Percentiles rank a stretch among this genome's conserved stretches.
These are phyloP conservation scores for Poeciliopsis turrubarensis DNA, from an alignment of 2,113 vertebrate genomes.

Conservation along the genomic window DNA sequence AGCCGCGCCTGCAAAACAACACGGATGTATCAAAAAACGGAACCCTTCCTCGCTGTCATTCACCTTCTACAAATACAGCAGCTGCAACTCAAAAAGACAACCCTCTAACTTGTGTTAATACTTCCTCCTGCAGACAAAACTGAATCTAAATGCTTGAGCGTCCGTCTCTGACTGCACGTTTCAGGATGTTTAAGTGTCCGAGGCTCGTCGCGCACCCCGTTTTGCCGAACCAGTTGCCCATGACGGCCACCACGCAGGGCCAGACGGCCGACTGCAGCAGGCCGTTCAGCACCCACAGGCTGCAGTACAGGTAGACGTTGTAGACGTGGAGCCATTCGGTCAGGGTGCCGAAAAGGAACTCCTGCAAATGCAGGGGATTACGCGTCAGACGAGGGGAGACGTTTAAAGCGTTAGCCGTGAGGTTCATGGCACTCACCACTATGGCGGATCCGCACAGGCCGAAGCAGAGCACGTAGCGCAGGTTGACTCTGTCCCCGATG, in stretches of 20 bases:
- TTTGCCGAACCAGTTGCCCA: conserved; percentile 99
- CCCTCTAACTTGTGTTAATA: neutral
- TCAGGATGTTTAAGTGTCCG: neutral
- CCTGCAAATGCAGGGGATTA: conserved; percentile 65
- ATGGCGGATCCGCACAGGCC: conserved; percentile 94
- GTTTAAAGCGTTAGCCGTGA: too few species aligned
- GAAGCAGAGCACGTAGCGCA: conserved; percentile 91
- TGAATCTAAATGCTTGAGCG: conserved; percentile 34
- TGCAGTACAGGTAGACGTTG: conserved; percentile 90
- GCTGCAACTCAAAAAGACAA: neutral
- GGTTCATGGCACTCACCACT: conserved; percentile 82
- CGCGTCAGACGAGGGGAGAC: neutral
- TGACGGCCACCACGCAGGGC: conserved; percentile 96
- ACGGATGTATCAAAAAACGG: neutral
- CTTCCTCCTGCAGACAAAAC: conserved; percentile 5
- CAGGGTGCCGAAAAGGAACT: conserved; percentile 89
- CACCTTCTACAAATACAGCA: neutral
- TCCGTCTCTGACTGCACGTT: conserved; percentile 20
- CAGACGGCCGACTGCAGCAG: conserved; percentile 95
- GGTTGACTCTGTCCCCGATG: conserved; percentile 90
- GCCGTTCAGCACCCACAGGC: conserved; percentile 91
- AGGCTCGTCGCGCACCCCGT: conserved; percentile 80
- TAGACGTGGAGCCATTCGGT: conserved; percentile 95
- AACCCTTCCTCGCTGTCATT: neutral
- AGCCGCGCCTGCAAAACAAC: conserved; percentile 84